Base-by-base conservation (phyloP, 2,888 invertebrate genomes). In the Drosophila cyrtoloma region DNA sequence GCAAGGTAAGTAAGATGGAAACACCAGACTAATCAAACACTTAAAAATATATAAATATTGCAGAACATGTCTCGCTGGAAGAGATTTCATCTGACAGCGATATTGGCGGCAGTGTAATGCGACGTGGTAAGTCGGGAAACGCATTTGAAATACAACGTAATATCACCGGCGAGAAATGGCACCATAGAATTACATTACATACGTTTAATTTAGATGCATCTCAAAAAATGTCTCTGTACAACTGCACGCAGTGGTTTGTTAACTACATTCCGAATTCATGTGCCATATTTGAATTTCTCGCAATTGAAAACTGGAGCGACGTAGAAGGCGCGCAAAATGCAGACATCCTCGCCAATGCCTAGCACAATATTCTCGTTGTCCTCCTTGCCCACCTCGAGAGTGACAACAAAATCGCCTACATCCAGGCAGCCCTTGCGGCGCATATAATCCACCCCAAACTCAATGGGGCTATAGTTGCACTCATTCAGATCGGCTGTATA, bases 1-100 rank as follows among this genome's bases (percentile, higher is more conserved):
- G 35, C 91, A 92, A 62, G 93, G 93, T 93, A 72, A 62, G 60
- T 44, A 5, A 32, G 12, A 4, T 26, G 26, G 3, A 22, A 19
- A 19, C 19, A 28, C 7, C 6, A 6, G 7, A n/a, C 28, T 35
- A 69, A 9, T 0, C 5, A n/a, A 19, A 16, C 6, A 30, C 10
- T n/a, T 14, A n/a, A 14, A n/a, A 50, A 6, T 32, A 44, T 39
- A 35, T 16, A 14, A 1, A 47, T 22, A 51, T 77, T 76, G 16
- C 93, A 88, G 95, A 95, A 89, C 95, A 95, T 3, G 95, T 95
- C 65, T 95, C 95, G 0, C 90, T 95, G 70, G 95, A 95, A 84
- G 95, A 95, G 91, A 95, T 95, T 59, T 95, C 95, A 9, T 94
- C 94, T 0, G 94, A 93, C 64, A 93, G 93, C 70, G 93, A 93